Evolutionary conservation across 2,113 vertebrate species (phyloP).

Genomic region (Anhinga rufa): DNA sequence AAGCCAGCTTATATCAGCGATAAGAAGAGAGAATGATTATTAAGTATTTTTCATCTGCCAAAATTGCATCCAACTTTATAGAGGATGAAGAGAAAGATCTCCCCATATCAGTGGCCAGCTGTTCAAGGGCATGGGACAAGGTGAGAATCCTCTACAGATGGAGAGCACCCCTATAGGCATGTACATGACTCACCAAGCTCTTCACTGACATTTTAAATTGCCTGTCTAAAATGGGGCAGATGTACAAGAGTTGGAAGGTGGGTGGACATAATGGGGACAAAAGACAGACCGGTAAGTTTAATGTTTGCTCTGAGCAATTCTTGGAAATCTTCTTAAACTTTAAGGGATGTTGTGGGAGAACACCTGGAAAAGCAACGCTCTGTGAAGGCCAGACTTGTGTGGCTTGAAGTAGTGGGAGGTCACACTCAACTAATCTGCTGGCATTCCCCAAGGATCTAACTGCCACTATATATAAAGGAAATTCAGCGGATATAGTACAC

Average conservation of each 20-base stretch:
- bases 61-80: background rate
- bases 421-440: background rate
- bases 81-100: background rate
- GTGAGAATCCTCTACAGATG: background rate
- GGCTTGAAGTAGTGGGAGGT: background rate
- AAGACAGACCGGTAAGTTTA: background rate
- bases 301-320: conserved; percentile 45
- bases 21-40: background rate
- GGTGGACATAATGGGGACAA: background rate
- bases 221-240: background rate
- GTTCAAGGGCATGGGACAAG: background rate
- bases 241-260: background rate
- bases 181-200: background rate
- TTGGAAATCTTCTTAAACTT: conserved; percentile 32
- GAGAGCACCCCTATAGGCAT: background rate
- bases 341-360: conserved; percentile 47
- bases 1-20: background rate
- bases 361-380: background rate
- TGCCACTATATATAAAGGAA: background rate
- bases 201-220: background rate
- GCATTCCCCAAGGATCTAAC: background rate
- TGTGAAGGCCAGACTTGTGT: background rate
- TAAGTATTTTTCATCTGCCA: background rate
- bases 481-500: background rate
- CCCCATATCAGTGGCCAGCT: background rate